Base-by-base conservation (phyloP, 2,888 invertebrate genomes). In the Gastrophysa polygoni region DNA sequence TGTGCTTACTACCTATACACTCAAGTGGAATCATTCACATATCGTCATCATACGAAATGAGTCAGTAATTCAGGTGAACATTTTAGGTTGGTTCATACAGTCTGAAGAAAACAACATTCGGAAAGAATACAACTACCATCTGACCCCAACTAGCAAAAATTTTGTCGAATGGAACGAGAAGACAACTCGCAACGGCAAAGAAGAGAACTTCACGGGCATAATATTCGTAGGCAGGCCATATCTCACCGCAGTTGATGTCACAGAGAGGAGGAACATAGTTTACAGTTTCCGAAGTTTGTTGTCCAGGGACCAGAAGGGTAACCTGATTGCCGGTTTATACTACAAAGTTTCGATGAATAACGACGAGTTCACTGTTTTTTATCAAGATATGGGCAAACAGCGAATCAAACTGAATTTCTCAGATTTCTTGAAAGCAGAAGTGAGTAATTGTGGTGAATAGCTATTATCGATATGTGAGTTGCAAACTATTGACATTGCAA, bases 121-220 rank as follows among this genome's bases (percentile, higher is more conserved):
- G 75, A 92, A 93, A 77, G 93, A 93, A 77, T 95, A 94, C 84
- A 90, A 90, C 78, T 96, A 95, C 80, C 86, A 87, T 71, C 86
- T 90, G 76, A 89, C 90, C 71, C 77, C 85, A 24, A 83, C 86
- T 70, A 91, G 91, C 81, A 82, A 80, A 61, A 88, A 89, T 79
- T 95, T 93, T 76, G 88, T 96, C 62, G 89, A 92, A 78, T 96
- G 96, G 96, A 88, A 89, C 73, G 92, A 93, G 76, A 85, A 88
- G 61, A 92, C 92, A 78, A 92, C 89, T 63, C 84, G 89, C 59
- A 87, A 85, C 4, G 86, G 84, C 57, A 85, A 88, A 70, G 81
- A 82, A 74, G 82, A 82, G 70, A 73, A 64, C 49, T 78, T 81
- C 74, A 88, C 88, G 72, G 91, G 91, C 32, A 83, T 95, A 54